Conservation (phyloP, 2,888 invertebrate genomes). For the Limnephilus marmoratus region DNA sequence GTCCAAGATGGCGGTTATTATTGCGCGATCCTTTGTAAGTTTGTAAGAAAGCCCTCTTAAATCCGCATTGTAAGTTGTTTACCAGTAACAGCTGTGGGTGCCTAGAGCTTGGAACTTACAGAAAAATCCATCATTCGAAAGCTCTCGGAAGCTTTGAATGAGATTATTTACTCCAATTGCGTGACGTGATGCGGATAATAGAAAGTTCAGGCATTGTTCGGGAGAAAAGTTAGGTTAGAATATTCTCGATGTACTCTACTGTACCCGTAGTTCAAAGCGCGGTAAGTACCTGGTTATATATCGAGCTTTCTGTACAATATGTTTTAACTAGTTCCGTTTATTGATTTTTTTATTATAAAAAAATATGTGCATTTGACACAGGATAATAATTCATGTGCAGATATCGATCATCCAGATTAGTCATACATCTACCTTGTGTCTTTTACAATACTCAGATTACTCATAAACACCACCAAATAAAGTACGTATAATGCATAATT, state of each 20-base stretch:
- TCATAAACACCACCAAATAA: no score
- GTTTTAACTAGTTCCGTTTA: neutral
- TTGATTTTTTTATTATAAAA: no score
- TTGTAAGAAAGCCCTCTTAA: conserved; percentile 16
- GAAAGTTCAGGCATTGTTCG: conserved; percentile 37
- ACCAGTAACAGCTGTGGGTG: conserved; percentile 29
- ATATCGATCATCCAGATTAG: no score
- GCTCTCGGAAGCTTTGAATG: conserved; percentile 2
- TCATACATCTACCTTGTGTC: no score
- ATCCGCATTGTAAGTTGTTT: conserved; percentile 9
- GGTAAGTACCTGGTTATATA: neutral
- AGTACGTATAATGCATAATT: no score
- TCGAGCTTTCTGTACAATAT: neutral
- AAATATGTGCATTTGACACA: no score
- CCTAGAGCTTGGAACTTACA: neutral
- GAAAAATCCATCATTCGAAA: neutral
- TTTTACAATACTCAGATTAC: no score
- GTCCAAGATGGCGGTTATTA: conserved; percentile 17
- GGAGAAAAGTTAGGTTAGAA: neutral
- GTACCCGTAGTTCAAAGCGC: neutral
- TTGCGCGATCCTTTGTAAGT: neutral
- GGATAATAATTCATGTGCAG: no score
- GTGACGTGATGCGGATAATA: conserved; percentile 17
- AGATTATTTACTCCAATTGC: conserved; percentile 12
- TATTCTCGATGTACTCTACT: neutral